Conservation (phyloP, 1,140 invertebrate genomes). For the Papilio xuthus region DNA sequence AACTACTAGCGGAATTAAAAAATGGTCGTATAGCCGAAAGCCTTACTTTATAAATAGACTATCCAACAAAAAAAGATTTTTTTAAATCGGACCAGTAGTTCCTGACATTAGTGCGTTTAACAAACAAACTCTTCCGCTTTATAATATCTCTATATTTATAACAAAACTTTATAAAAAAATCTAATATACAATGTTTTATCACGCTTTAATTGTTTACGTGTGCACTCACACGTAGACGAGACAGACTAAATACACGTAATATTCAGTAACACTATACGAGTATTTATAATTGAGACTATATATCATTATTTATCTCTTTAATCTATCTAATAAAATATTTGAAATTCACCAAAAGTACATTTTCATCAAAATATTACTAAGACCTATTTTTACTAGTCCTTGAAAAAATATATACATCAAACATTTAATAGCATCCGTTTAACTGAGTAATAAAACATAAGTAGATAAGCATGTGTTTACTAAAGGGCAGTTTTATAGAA, state of each 20-base stretch:
- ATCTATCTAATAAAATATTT: too few relatives aligned
- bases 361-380: neutral
- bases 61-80: too few relatives aligned
- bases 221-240: neutral
- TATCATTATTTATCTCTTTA: neutral
- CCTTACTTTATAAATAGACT: too few relatives aligned
- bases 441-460: slow-evolving; percentile 16
- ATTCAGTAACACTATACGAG: neutral
- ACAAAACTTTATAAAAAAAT: too few relatives aligned
- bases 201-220: neutral
- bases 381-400: slow-evolving; percentile 2
- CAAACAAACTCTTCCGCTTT: too few relatives aligned
- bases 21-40: too few relatives aligned
- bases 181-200: too few relatives aligned
- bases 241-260: neutral
- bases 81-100: too few relatives aligned
- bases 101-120: too few relatives aligned
- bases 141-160: too few relatives aligned
- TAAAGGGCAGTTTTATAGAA: slow-evolving; percentile 25
- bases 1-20: too few relatives aligned
- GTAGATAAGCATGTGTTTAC: slow-evolving; percentile 16
- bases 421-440: slow-evolving; percentile 13
- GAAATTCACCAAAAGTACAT: too few relatives aligned
- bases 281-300: neutral
- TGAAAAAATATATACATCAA: slow-evolving; percentile 4